phyloP scores from a whole-genome alignment of 2,888 invertebrate species.

The Phania funesta region DNA sequence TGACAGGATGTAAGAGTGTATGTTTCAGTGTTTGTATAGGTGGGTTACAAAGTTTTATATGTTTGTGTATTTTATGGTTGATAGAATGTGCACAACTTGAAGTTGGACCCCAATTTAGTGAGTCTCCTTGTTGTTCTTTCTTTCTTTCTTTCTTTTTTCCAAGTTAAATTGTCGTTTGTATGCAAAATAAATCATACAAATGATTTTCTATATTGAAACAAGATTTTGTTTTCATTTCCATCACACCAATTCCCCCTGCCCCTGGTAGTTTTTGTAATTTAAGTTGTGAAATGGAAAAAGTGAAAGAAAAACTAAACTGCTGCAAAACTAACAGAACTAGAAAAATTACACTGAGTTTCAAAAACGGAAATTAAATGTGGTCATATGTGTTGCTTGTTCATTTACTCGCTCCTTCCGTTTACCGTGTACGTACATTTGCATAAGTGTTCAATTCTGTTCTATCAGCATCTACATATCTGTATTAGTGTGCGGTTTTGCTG shows the following conservation, averaged over 20 bases:
- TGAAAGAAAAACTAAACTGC: not conserved
- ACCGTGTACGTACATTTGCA: not conserved
- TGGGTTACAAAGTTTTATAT: not conserved
- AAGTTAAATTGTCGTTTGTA: constrained; percentile 65
- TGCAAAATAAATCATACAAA: constrained; percentile 69
- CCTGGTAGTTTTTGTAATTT: not conserved
- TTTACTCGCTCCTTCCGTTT: not conserved
- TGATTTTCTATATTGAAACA: constrained; percentile 62
- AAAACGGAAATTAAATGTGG: constrained; percentile 65
- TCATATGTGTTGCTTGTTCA: constrained; percentile 13
- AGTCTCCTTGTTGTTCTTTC: constrained; percentile 44
- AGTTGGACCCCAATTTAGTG: constrained; percentile 46
- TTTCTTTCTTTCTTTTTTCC: constrained; percentile 2
- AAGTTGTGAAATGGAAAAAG: not conserved
- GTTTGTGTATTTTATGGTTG: not conserved
- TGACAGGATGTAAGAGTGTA: constrained; percentile 2
- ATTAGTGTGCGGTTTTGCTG: constrained; percentile 45
- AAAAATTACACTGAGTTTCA: constrained; percentile 13
- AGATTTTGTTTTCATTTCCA: constrained; percentile 35
- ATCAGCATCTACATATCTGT: not conserved
- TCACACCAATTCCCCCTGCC: not conserved
- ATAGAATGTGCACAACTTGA: not conserved
- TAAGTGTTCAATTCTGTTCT: not conserved
- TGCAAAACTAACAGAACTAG: not conserved
- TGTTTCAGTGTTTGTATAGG: not conserved